These are phyloP conservation scores for Sakesphorus luctuosus DNA, from an alignment of 2,113 vertebrate genomes.

Conservation along the genomic window DNA sequence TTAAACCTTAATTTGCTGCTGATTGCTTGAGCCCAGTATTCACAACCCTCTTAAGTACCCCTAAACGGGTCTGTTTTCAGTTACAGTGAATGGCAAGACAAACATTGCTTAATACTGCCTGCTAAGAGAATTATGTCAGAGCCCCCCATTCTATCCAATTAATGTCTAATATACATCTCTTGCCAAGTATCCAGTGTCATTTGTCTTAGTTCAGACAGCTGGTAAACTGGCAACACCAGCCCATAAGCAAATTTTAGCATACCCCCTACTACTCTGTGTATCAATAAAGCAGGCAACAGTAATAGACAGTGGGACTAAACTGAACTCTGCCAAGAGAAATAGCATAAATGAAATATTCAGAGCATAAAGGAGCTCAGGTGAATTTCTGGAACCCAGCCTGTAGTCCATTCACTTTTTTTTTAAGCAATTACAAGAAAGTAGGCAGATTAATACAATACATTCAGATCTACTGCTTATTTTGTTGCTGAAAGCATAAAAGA, in stretches of 20 bases:
- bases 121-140: conserved; percentile 74
- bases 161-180: conserved; percentile 70
- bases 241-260: conserved; percentile 27
- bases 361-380: background rate
- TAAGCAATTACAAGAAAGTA: background rate
- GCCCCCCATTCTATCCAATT: conserved; percentile 65
- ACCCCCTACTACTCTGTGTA: background rate
- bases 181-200: conserved; percentile 39
- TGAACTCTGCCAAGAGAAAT: conserved; percentile 16
- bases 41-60: conserved; percentile 82
- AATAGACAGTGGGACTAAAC: conserved; percentile 17
- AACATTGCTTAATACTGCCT: conserved; percentile 78
- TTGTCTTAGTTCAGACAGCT: conserved; percentile 70
- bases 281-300: conserved; percentile 8
- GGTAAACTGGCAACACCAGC: conserved; percentile 47
- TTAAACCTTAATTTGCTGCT: conserved; percentile 82
- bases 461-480: background rate
- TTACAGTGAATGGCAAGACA: conserved; percentile 78
- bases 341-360: conserved; percentile 38
- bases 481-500: background rate
- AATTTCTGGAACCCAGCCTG: conserved; percentile 9
- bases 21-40: conserved; percentile 73
- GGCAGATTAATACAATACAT: background rate
- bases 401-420: background rate
- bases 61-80: conserved; percentile 75